A percentile compares a stretch with the other conserved stretches of the same genome.
phyloP scores from a whole-genome alignment of 2,888 invertebrate genomes.

The Neoascia interrupta region DNA sequence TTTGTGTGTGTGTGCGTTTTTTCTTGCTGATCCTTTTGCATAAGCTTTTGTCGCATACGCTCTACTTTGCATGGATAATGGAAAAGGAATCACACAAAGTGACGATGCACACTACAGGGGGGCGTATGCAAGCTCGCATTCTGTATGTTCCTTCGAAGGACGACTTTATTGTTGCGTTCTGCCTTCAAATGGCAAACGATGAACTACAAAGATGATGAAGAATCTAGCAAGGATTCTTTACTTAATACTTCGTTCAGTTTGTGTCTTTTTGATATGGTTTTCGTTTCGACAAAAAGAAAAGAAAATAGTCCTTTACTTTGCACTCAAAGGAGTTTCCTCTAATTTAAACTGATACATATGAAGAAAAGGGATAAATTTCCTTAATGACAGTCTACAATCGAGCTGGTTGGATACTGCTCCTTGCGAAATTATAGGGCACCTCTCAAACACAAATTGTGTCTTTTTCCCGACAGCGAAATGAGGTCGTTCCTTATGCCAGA shows the following conservation, averaged over 20 bases:
- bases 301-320: background rate
- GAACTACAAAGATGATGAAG: conserved; percentile 2
- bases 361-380: conserved; percentile 20
- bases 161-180: conserved; percentile 48
- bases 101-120: conserved; percentile 30
- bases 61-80: conserved; percentile 62
- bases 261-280: conserved; percentile 13
- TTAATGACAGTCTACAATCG: conserved; percentile 13
- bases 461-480: too few relatives aligned
- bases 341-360: conserved; percentile 33
- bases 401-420: too few relatives aligned
- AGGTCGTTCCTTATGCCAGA: too few relatives aligned
- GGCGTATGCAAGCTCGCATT: too few relatives aligned
- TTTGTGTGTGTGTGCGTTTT: conserved; percentile 1
- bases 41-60: conserved; percentile 48
- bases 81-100: conserved; percentile 49
- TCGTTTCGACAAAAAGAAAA: background rate
- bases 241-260: conserved; percentile 19
- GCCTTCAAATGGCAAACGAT: conserved; percentile 8
- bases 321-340: conserved; percentile 36
- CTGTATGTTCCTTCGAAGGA: conserved; percentile 59
- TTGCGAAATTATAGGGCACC: conserved; percentile 32
- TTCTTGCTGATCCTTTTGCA: conserved; percentile 19
- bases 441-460: too few relatives aligned
- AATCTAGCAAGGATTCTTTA: too few relatives aligned